These are phyloP conservation scores for Gadopsis bispinosus DNA, from an alignment of 2,797 vertebrate species.

Conservation along the genomic window DNA sequence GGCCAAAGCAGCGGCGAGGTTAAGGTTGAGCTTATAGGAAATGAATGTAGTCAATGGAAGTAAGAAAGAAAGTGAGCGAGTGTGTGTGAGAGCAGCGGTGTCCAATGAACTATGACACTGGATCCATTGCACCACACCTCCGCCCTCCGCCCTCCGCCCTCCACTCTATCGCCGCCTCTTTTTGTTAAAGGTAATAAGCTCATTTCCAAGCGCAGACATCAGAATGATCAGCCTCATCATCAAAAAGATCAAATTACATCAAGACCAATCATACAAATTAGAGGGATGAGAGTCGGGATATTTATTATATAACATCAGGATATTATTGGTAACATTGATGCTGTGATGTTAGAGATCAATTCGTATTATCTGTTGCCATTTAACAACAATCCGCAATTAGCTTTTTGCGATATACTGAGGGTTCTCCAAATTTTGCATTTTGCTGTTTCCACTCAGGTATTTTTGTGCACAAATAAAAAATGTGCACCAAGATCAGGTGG, in stretches of 20 bases:
- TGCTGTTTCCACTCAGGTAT: too few relatives aligned
- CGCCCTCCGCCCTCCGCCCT: slow-evolving; percentile 12
- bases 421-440: too few relatives aligned
- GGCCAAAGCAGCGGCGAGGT: neutral
- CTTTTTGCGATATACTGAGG: too few relatives aligned
- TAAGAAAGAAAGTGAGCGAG: neutral
- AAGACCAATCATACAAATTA: too few relatives aligned
- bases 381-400: too few relatives aligned
- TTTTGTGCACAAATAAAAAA: too few relatives aligned
- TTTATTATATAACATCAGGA: neutral
- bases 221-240: neutral
- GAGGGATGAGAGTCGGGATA: neutral
- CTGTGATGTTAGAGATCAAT: neutral
- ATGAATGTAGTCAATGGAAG: neutral
- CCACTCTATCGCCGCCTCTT: neutral
- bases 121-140: slow-evolving; percentile 46
- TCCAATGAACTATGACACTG: slow-evolving; percentile 62
- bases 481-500: neutral
- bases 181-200: neutral
- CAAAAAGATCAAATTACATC: neutral
- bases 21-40: neutral
- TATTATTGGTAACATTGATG: neutral
- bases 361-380: too few relatives aligned
- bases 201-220: neutral
- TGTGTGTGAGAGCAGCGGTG: slow-evolving; percentile 26